Evolutionary conservation across 2,888 invertebrate species (phyloP).

Genomic region (Trissolcus brochymenae): DNA sequence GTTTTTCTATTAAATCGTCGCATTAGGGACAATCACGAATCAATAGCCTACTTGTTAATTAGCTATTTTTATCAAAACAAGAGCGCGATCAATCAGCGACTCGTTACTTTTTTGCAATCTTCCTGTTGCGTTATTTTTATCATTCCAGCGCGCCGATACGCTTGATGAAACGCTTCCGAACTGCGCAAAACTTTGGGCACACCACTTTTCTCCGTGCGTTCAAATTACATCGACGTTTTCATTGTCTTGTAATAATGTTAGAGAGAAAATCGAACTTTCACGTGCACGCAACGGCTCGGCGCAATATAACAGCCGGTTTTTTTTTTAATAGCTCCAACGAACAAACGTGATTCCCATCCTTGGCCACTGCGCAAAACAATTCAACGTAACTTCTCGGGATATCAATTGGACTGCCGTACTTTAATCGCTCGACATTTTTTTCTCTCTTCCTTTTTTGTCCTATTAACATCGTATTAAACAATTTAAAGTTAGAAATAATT

Average conservation of each 20-base stretch:
- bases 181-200: conserved; percentile 11
- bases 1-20: conserved; percentile 5
- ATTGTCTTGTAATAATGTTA: conserved; percentile 33
- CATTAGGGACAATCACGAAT: conserved; percentile 10
- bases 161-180: conserved; percentile 3
- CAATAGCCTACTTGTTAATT: conserved; percentile 17
- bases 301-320: conserved; percentile 38
- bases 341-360: conserved; percentile 33
- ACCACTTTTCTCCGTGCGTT: conserved; percentile 26
- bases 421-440: not conserved
- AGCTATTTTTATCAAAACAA: conserved; percentile 13
- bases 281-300: conserved; percentile 47
- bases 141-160: not conserved
- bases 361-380: conserved; percentile 32
- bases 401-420: conserved; percentile 1
- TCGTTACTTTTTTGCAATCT: no score
- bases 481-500: no score
- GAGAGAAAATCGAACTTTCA: conserved; percentile 54
- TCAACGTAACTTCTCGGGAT: not conserved
- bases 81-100: no score
- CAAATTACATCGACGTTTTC: conserved; percentile 35
- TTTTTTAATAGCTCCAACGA: conserved; percentile 31
- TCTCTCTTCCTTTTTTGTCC: no score
- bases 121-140: conserved; percentile 2
- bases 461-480: no score